These are phyloP conservation scores for Poecile montanus DNA, from an alignment of 2,797 vertebrate species.

Conservation along the genomic window DNA sequence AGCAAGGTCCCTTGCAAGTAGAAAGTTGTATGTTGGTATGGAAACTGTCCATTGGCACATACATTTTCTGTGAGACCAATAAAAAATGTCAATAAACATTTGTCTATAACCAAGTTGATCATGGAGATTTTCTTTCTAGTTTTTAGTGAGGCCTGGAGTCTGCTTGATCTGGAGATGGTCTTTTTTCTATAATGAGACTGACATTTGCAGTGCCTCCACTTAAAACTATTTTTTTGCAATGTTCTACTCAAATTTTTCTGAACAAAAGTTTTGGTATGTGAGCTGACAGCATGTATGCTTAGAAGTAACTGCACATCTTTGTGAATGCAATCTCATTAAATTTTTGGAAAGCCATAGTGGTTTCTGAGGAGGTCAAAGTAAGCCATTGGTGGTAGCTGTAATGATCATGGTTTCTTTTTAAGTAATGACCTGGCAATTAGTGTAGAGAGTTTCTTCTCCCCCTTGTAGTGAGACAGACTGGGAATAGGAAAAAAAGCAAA, in stretches of 20 bases:
- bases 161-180: background rate
- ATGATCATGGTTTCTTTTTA: background rate
- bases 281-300: background rate
- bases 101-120: background rate
- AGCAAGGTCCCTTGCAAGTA: background rate
- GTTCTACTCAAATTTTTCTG: background rate
- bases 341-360: background rate
- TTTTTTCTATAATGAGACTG: background rate
- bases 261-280: background rate
- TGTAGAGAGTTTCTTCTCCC: background rate
- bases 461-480: background rate
- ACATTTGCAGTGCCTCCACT: background rate
- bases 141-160: background rate
- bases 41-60: background rate
- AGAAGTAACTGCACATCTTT: background rate
- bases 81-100: background rate
- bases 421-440: background rate
- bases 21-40: background rate
- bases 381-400: background rate
- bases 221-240: background rate
- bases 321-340: background rate
- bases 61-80: background rate
- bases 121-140: background rate
- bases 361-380: background rate
- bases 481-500: background rate